phyloP scores from a whole-genome alignment of 2,113 vertebrate species.

The Colistium nudipinnis region DNA sequence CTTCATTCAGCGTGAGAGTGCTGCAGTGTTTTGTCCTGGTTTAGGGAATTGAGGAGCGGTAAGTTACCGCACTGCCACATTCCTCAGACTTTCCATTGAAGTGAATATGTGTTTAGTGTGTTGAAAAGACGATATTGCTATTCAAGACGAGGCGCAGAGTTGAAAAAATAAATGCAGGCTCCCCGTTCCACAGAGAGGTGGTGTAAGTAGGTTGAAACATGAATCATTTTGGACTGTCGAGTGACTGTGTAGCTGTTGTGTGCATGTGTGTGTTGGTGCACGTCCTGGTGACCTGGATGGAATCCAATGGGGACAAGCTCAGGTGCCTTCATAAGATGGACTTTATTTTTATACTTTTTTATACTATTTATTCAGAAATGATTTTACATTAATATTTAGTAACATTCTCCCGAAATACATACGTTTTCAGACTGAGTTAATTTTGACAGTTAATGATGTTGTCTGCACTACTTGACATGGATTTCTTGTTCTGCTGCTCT shows the following conservation, averaged over 20 bases:
- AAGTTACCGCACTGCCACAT: conserved; percentile 68
- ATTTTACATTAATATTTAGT: not conserved
- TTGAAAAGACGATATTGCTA: conserved; percentile 60
- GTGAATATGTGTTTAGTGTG: conserved; percentile 68
- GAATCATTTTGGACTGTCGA: conserved; percentile 68
- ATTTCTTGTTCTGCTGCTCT: too few species aligned
- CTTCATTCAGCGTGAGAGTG: conserved; percentile 32
- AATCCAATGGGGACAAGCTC: conserved; percentile 7
- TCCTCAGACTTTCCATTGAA: conserved; percentile 58
- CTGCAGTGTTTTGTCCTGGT: conserved; percentile 41
- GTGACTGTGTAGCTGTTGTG: conserved; percentile 40
- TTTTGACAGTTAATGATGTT: not conserved
- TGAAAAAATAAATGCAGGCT: conserved; percentile 60
- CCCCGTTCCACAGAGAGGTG: conserved; percentile 65
- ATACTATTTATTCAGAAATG: conserved; percentile 41
- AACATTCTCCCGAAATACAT: too few species aligned
- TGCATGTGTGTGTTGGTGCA: conserved; percentile 9
- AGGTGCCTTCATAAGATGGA: conserved; percentile 40
- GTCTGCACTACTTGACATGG: too few species aligned
- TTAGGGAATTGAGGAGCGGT: conserved; percentile 67
- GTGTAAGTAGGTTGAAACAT: conserved; percentile 78
- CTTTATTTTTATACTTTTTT: conserved; percentile 7
- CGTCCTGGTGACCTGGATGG: conserved; percentile 68
- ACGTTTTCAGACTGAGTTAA: not conserved
- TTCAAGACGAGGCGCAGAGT: conserved; percentile 60